Conservation (phyloP, 1,140 invertebrate species). For the Psilanteris sp. region DNA sequence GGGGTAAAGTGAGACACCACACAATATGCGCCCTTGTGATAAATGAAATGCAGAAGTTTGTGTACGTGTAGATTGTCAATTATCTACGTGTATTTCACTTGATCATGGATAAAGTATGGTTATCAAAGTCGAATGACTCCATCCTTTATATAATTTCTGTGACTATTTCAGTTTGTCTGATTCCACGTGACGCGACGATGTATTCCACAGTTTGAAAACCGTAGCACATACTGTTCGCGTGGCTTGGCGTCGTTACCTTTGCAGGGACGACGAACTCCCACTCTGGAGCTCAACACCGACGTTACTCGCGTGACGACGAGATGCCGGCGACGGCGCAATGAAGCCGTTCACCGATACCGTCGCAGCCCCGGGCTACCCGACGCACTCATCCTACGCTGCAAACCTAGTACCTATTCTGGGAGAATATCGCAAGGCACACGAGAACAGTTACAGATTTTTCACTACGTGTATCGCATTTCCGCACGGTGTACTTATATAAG, state of each 20-base stretch:
- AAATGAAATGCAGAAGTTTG: not conserved
- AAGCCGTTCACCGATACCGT: conserved; percentile 10
- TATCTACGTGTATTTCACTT: no score
- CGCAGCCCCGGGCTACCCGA: conserved; percentile 44
- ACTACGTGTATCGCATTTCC: conserved; percentile 48
- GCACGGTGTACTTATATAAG: conserved; percentile 36
- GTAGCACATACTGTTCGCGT: conserved; percentile 49
- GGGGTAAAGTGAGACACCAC: not conserved
- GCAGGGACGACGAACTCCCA: conserved; percentile 59
- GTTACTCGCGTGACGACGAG: conserved; percentile 60
- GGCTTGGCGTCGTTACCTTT: conserved; percentile 30
- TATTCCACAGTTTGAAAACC: conserved; percentile 41
- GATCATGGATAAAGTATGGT: no score
- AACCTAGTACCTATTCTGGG: conserved; percentile 40
- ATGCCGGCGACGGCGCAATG: conserved; percentile 55
- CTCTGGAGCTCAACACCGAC: conserved; percentile 48
- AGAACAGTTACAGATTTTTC: conserved; percentile 36
- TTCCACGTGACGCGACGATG: conserved; percentile 28
- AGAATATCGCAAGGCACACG: conserved; percentile 40
- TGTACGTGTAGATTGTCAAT: not conserved
- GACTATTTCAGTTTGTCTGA: not conserved
- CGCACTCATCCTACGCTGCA: conserved; percentile 35
- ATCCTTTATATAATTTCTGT: not conserved
- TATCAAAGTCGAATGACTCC: no score
- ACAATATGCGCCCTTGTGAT: conserved; percentile 1